A percentile compares a stretch with the other conserved stretches of the same genome.
Conservation (phyloP, 2,888 invertebrate species). For the Trypoxylon attenuatum region DNA sequence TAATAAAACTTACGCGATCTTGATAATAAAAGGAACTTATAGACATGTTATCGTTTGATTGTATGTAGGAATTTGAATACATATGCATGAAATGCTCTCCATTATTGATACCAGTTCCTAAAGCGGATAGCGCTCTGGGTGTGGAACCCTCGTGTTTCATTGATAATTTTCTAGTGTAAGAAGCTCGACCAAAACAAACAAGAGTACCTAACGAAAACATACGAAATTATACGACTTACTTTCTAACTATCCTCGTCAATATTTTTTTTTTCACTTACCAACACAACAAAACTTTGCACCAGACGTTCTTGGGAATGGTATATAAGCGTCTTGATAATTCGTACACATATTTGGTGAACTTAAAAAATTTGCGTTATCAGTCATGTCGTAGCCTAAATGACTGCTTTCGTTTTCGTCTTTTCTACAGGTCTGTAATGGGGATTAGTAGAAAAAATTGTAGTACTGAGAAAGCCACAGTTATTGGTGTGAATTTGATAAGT, state of each 20-base stretch:
- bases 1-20: conserved; percentile 79
- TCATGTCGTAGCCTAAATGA: conserved; percentile 67
- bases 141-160: conserved; percentile 85
- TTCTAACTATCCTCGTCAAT: neutral
- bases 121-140: conserved; percentile 85
- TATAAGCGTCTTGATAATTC: conserved; percentile 82
- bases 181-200: conserved; percentile 89
- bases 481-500: too few species aligned
- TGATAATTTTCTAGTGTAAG: conserved; percentile 81
- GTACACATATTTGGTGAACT: conserved; percentile 67
- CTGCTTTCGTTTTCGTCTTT: conserved; percentile 70
- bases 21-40: conserved; percentile 89
- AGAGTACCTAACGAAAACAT: conserved; percentile 77
- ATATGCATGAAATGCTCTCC: conserved; percentile 76
- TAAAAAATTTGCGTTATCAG: conserved; percentile 66
- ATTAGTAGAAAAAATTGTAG: too few species aligned
- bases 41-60: conserved; percentile 73
- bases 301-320: conserved; percentile 95
- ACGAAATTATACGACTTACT: neutral
- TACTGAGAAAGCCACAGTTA: too few species aligned
- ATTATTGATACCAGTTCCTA: conserved; percentile 77
- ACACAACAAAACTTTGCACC: conserved; percentile 95
- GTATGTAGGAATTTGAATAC: conserved; percentile 74
- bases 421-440: conserved; percentile 59
- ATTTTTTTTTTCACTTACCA: conserved; percentile 76